Base-by-base conservation (phyloP, 2,113 vertebrate species). In the Dasypus novemcinctus region DNA sequence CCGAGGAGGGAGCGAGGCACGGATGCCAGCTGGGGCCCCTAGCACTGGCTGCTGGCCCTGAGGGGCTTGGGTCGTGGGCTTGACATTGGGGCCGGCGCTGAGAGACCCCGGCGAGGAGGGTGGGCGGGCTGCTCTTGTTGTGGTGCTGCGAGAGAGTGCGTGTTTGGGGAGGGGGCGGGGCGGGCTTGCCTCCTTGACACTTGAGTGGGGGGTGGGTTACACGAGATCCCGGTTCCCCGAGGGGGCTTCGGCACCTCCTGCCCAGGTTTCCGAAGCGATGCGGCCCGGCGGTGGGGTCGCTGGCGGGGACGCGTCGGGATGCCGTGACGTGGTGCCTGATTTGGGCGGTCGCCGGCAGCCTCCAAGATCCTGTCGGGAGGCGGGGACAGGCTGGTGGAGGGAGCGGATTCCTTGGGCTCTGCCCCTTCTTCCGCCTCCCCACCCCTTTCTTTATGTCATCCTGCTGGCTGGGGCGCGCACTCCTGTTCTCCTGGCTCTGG, bases 141-240 rank as follows among this genome's bases (percentile, higher is more conserved):
- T n/a, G 96, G 87, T 83, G 96, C 71, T 46, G 87, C 23, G 69
- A 46, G 91, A 12, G 87, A 64, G 95, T 93, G 93, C 92, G 63
- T 87, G 95, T 96, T 93, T 82, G 93, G 78, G 90, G 96, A 96
- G 96, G 97, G 96, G 96, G 96, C 96, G 97, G 96, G 97, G 96
- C 95, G 95, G 94, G 91, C 59, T 83, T 33, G 95, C 72, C 84
- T 86, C 59, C 90, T 87, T 96, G 96, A 97, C 96, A 97, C 92
- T 69, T 83, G 95, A 83, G 91, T 54, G 0, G 93, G 46, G 83
- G 52, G 15, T 90, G 46, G 94, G 86, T 87, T 78, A 41, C 33
- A 3, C 17, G 14, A 27, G 81, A 63, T 49, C 57, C 68, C 2
- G 36, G 57, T n/a, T n/a, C 41, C 91, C 57, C 4, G 43, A 33